Percentiles rank a stretch among this genome's conserved stretches.
Evolutionary conservation across 2,888 invertebrate genomes (phyloP).

Genomic region (Escarpia spicata): DNA sequence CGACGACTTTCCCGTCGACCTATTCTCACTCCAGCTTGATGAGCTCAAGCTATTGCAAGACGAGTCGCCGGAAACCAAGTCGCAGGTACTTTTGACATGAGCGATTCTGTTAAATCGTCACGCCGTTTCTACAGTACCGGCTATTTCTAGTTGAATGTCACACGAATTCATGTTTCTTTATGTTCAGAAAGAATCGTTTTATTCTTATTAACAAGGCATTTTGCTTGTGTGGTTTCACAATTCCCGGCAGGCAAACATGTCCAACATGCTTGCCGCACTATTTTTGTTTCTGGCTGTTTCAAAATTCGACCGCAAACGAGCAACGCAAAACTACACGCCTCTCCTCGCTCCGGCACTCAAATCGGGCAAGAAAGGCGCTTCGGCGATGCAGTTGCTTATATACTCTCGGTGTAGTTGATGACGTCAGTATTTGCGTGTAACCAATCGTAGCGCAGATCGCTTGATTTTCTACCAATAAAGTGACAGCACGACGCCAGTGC

Average conservation of each 20-base stretch:
- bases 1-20: slow-evolving; percentile 23
- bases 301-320: neutral
- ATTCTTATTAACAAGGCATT: neutral
- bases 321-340: neutral
- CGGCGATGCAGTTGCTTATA: neutral
- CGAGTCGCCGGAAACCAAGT: slow-evolving; percentile 7
- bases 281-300: neutral
- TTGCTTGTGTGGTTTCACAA: neutral
- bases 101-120: neutral
- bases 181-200: neutral
- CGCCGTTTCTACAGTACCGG: neutral
- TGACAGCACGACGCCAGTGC: neutral
- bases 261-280: neutral
- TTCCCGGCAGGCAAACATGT: neutral
- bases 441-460: neutral
- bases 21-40: slow-evolving; percentile 23
- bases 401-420: neutral
- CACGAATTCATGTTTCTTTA: neutral
- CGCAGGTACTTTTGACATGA: neutral
- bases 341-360: neutral
- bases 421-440: neutral
- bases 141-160: neutral
- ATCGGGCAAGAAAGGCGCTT: neutral
- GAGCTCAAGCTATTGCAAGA: slow-evolving; percentile 24
- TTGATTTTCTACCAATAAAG: slow-evolving; percentile 3